A percentile compares a stretch with the other conserved stretches of the same genome.
Evolutionary conservation across 1,140 invertebrate genomes (phyloP).

Genomic region (Cardiocondyla obscurior): DNA sequence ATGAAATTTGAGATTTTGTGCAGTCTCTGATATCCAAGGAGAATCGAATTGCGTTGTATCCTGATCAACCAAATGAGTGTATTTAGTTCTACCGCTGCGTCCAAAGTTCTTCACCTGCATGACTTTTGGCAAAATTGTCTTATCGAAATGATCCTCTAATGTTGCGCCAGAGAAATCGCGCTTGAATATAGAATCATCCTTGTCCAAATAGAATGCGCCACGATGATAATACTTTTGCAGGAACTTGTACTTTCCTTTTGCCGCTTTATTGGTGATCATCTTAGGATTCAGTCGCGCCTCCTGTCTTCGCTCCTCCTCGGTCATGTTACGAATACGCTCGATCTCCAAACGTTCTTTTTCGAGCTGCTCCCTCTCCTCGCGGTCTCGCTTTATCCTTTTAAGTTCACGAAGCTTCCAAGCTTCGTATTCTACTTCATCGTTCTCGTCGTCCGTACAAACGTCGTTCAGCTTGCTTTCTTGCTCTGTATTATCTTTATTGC

Average conservation of each 20-base stretch:
- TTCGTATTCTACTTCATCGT: constrained; percentile 99
- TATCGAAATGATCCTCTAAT: constrained; percentile 99
- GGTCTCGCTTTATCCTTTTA: constrained; percentile 97
- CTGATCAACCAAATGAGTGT: constrained; percentile 99
- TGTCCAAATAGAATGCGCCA: constrained; percentile 98
- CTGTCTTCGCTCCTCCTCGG: constrained; percentile 96
- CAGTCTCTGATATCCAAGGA: constrained; percentile 96
- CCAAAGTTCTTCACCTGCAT: constrained; percentile 99
- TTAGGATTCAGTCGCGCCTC: constrained; percentile 97
- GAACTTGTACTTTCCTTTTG: constrained; percentile 99
- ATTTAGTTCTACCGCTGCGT: constrained; percentile 98
- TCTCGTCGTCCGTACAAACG: constrained; percentile 98
- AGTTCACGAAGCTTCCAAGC: constrained; percentile 98
- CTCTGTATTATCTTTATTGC: constrained; percentile 84
- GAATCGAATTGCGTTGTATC: constrained; percentile 99
- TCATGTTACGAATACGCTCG: constrained; percentile 96
- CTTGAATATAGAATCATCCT: constrained; percentile 96
- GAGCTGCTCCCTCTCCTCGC: constrained; percentile 95
- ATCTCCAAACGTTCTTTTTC: constrained; percentile 96
- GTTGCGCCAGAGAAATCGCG: constrained; percentile 98
- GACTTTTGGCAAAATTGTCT: constrained; percentile 98
- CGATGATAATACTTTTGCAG: constrained; percentile 99
- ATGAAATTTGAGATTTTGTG: constrained; percentile 95
- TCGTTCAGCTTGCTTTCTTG: constrained; percentile 91
- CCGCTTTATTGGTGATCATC: constrained; percentile 95